phyloP scores from a whole-genome alignment of 1,140 invertebrate species.

The Berghia stephanieae region DNA sequence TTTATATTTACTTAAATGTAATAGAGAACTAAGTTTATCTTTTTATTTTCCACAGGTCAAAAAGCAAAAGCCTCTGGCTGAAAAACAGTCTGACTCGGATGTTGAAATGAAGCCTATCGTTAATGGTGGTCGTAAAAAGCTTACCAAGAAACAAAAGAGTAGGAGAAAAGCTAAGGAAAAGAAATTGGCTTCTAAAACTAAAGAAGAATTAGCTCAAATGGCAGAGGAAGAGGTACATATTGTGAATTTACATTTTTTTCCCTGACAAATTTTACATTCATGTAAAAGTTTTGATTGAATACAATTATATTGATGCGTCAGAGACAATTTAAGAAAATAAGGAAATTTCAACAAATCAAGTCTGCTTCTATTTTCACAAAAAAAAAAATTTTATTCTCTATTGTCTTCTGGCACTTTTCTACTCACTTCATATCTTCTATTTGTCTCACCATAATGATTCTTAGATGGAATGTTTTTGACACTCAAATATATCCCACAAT shows the following conservation, averaged over 20 bases:
- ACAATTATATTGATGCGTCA: neutral
- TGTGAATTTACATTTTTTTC: neutral
- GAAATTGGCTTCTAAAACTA: neutral
- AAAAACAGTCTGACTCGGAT: neutral
- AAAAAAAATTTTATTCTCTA: no score
- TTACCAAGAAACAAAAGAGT: neutral
- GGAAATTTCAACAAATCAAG: neutral
- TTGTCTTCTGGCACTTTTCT: no score
- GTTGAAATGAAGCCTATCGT: neutral
- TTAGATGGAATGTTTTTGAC: neutral
- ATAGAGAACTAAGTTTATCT: neutral
- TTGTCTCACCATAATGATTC: neutral
- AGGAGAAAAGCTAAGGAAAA: neutral
- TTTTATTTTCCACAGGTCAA: conserved; percentile 12
- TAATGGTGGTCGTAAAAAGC: neutral
- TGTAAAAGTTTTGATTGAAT: neutral
- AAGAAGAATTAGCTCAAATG: neutral
- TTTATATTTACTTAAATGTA: no score
- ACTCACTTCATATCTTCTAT: no score
- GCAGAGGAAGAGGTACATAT: conserved; percentile 13
- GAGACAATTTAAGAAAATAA: neutral
- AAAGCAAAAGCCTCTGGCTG: neutral
- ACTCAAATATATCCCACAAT: neutral
- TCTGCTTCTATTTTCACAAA: neutral
- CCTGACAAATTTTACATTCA: neutral